A percentile compares a stretch with the other conserved stretches of the same genome.
These are phyloP conservation scores for Patiria pectinifera DNA, from an alignment of 53 echinoderm and acorn worm species.

Conservation along the genomic window DNA sequence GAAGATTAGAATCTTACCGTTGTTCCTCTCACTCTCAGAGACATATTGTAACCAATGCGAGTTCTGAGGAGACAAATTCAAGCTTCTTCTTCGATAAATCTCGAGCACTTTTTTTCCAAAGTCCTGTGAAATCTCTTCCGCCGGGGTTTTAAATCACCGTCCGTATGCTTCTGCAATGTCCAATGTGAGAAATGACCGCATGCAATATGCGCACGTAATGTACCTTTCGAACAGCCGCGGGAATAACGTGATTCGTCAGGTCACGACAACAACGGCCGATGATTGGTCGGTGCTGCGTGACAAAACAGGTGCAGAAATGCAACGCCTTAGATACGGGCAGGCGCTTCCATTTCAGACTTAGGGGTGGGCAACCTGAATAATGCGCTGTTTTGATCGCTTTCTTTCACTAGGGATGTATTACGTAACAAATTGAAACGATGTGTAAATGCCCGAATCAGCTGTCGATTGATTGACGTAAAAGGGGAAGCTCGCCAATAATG, in stretches of 20 bases:
- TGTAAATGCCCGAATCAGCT: background rate
- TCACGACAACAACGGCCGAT: constrained; percentile 8
- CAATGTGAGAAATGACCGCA: background rate
- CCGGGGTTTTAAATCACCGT: constrained; percentile 2
- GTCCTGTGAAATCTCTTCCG: background rate
- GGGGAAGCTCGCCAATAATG: no score
- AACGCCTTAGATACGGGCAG: constrained; percentile 37
- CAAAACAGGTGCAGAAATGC: constrained; percentile 55
- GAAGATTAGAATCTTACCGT: constrained; percentile 18
- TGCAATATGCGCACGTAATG: background rate
- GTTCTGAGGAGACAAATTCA: background rate
- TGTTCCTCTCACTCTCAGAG: constrained; percentile 43
- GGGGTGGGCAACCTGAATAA: background rate
- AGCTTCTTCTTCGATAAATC: background rate
- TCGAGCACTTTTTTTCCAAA: background rate
- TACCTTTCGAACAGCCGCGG: constrained; percentile 58
- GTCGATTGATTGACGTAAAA: no score
- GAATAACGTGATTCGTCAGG: constrained; percentile 58
- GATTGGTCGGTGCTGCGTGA: constrained; percentile 35
- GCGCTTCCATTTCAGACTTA: constrained; percentile 26
- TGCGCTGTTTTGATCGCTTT: background rate
- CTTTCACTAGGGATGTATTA: background rate
- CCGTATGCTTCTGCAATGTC: background rate
- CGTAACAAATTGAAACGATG: background rate
- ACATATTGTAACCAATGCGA: background rate